Conservation (phyloP, 2,888 invertebrate species). For the Balanococcus diminutus region DNA sequence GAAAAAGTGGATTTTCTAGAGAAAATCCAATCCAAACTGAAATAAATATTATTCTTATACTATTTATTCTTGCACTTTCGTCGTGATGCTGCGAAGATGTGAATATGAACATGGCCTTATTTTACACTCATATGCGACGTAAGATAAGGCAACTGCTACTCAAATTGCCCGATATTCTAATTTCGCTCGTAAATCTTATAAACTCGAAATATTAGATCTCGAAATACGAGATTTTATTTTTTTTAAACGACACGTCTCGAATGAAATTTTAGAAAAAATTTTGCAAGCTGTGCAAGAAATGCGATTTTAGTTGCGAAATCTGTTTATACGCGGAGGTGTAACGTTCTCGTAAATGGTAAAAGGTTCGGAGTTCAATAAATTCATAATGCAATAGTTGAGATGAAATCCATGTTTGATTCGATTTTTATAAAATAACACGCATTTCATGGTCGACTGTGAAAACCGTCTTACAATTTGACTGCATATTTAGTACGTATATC, state of each 20-base stretch:
- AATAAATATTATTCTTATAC: not conserved
- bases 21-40: not conserved
- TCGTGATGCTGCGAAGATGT: too few relatives aligned
- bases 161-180: not conserved
- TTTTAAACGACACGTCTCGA: too few relatives aligned
- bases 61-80: too few relatives aligned
- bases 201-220: not conserved
- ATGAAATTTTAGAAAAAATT: too few relatives aligned
- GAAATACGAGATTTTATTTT: not conserved
- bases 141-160: not conserved
- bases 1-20: not conserved
- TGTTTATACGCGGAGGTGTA: not conserved
- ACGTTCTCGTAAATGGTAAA: not conserved
- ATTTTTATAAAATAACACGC: not conserved
- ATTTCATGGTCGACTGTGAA: not conserved
- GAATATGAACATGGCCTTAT: too few relatives aligned
- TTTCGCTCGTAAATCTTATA: not conserved
- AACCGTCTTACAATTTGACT: not conserved
- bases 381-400: not conserved
- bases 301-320: not conserved
- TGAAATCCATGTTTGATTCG: not conserved
- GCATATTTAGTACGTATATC: not conserved
- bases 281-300: not conserved
- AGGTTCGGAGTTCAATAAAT: not conserved
- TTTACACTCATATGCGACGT: not conserved